phyloP scores from a whole-genome alignment of 2,797 vertebrate genomes.

The Potorous gilbertii region DNA sequence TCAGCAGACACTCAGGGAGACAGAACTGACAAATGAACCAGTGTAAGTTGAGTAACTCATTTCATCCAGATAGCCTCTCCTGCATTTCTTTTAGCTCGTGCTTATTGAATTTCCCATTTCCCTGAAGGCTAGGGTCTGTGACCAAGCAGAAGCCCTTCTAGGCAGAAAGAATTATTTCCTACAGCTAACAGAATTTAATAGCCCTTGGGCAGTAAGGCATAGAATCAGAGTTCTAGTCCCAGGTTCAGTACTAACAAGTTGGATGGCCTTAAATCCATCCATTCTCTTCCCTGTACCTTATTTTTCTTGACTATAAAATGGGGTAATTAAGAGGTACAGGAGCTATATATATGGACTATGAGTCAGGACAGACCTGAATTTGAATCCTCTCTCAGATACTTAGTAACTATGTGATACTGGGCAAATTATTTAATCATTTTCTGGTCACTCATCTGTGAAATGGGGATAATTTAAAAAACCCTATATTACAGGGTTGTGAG shows the following conservation, averaged over 20 bases:
- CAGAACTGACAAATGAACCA: not conserved
- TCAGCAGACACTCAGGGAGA: not conserved
- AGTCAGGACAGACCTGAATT: not conserved
- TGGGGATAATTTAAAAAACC: no score
- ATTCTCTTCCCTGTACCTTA: not conserved
- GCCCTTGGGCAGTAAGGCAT: not conserved
- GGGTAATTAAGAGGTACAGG: not conserved
- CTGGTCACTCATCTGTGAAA: not conserved
- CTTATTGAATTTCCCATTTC: not conserved
- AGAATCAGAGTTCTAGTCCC: not conserved
- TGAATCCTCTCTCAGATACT: not conserved
- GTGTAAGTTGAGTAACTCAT: not conserved
- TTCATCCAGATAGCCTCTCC: not conserved
- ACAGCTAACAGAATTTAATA: not conserved
- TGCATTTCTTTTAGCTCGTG: not conserved
- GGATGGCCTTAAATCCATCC: not conserved
- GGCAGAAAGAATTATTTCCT: not conserved
- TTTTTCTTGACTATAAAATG: not conserved
- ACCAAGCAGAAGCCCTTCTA: not conserved
- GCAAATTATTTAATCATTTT: not conserved
- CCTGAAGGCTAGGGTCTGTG: not conserved
- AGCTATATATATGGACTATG: no score
- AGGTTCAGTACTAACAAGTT: not conserved
- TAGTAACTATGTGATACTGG: not conserved
- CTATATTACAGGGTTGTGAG: not conserved